Base-by-base conservation (phyloP, 1,140 invertebrate genomes). In the Zeugodacus cucurbitae region DNA sequence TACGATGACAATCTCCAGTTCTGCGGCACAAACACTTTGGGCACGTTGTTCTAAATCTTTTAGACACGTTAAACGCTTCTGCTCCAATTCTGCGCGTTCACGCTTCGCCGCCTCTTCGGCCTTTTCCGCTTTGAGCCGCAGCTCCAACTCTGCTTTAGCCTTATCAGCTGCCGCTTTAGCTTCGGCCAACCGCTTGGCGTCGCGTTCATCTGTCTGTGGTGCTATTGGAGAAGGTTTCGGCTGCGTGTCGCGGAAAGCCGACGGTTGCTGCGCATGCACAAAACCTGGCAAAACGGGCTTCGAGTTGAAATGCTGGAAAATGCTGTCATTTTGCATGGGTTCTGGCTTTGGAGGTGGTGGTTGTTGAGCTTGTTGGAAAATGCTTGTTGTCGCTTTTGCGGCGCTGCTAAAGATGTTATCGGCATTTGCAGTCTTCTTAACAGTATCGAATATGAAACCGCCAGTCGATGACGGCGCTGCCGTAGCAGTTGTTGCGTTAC, bases 251-350 rank as follows among this genome's bases (percentile, higher is more conserved):
- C 48, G 67, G 41, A 88, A 87, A 26, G 37, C 57, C 22, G 11
- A 5, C 1, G 26, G 78, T 5, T 22, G 29, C 48, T n/a, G 58
- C 58, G n/a, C n/a, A 7, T 26, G 22, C 2, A 7, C 57, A 41
- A 82, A 82, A 7, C 22, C 29, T 8, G 59, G 22, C 20, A 88
- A n/a, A 44, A 37, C 41, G 0, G 88, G 86, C n/a, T 37, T 44
- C 2, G 26, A 62, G 20, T 89, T 59, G 54, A 89, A 89, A 29
- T 87, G 86, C 44, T 88, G 85, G 44, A 88, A 88, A n/a, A 88
- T 58, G 34, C 62, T 88, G 17, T 88, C 88, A 4, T n/a, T 78
- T 44, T 37, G 37, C 37, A 87, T 64, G 2, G 64, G 54, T 48
- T 29, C n/a, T 44, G 14, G 26, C 29, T 59, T 62, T 44, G 37